Base-by-base conservation (phyloP, 2,113 vertebrate genomes). In the Probosciger aterrimus region DNA sequence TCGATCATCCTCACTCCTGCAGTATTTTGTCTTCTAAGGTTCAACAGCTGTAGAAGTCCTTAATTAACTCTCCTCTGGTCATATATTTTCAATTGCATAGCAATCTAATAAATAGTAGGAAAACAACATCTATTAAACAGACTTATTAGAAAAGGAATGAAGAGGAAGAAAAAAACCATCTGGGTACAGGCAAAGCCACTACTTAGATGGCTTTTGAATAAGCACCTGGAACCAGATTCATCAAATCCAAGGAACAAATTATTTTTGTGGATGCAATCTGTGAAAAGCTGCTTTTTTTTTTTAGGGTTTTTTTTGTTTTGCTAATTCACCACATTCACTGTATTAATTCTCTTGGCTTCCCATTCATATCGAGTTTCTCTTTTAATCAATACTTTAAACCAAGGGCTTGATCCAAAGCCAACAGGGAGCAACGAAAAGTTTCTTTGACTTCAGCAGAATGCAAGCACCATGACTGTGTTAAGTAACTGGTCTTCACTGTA, bases 361-460 rank as follows among this genome's bases (percentile, higher is more conserved):
- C 57, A 90, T 93, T 94, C 88, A 90, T 87, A 92, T 44, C 53
- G 82, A 94, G 74, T 90, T 93, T 88, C 93, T 71, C 76, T 78
- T 91, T 75, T 88, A 95, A 96, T 96, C 92, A 89, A 93, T 96
- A 96, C 69, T 89, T 92, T 86, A 76, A 96, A 96, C 62, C 73
- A 84, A 87, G 57, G 65, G 41, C 62, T 96, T 93, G 86, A 96
- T 92, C 47, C 80, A 89, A 92, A 96, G 74, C 90, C 92, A 93
- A 5, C 15, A 35, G 86, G 37, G 89, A 90, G 57, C 80, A 86
- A 62, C 37, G 57, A 88, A 84, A 96, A 95, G 92, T 95, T 95
- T 69, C 92, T 91, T 57, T 6, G 14, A 85, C 86, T 93, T 84
- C 80, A 89, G 55, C 19, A 62, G 44, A 93, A 28, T 33, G 33